phyloP scores from a whole-genome alignment of 1,140 invertebrate species.

The Drosophila neocordata region DNA sequence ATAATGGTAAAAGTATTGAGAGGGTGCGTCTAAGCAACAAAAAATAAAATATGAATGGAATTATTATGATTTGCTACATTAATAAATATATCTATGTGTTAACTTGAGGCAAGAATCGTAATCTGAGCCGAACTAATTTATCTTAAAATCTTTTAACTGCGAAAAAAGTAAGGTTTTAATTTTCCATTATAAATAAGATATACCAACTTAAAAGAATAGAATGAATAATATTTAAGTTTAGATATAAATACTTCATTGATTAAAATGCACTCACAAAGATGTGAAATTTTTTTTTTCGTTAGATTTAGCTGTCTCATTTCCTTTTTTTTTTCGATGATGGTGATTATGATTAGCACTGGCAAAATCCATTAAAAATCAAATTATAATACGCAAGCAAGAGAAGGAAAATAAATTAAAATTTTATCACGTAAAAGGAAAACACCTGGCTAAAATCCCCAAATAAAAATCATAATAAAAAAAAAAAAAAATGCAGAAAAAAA shows the following conservation, averaged over 20 bases:
- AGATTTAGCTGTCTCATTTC: background rate
- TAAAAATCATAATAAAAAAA: slow-evolving; percentile 15
- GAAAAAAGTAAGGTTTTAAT: no score
- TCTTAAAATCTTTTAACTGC: no score
- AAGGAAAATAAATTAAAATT: slow-evolving; percentile 63
- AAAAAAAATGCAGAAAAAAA: slow-evolving; percentile 25
- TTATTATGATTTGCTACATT: background rate
- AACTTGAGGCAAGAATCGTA: background rate
- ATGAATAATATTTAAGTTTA: no score
- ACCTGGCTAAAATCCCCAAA: slow-evolving; percentile 41
- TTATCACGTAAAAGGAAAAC: slow-evolving; percentile 55
- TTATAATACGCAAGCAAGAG: slow-evolving; percentile 6
- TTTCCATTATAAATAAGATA: no score
- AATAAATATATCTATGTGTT: background rate
- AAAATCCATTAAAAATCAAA: slow-evolving; percentile 17
- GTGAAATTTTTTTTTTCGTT: background rate
- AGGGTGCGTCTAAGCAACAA: background rate
- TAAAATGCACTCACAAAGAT: no score
- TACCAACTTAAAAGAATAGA: no score
- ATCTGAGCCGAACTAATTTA: no score
- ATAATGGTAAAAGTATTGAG: background rate
- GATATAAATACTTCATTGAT: no score
- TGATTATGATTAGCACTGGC: slow-evolving; percentile 6
- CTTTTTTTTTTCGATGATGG: background rate
- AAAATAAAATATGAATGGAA: background rate